Evolutionary conservation across 2,888 invertebrate genomes (phyloP).

Genomic region (Thereva unica): DNA sequence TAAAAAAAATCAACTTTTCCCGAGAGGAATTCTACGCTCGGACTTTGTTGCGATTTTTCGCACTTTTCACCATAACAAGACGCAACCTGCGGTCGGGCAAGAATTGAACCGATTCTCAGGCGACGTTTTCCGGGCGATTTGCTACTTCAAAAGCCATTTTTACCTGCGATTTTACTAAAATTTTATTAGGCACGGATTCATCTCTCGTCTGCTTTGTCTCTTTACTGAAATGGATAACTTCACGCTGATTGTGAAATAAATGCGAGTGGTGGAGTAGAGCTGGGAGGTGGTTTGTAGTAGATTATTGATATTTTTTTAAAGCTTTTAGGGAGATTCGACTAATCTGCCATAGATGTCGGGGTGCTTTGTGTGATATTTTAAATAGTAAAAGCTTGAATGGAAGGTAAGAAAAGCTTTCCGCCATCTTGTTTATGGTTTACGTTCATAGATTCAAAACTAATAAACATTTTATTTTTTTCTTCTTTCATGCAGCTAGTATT

Average conservation of each 20-base stretch:
- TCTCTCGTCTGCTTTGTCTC: slow-evolving; percentile 19
- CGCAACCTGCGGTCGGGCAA: background rate
- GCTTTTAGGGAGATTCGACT: no score
- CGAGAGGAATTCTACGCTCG: background rate
- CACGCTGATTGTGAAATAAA: slow-evolving; percentile 18
- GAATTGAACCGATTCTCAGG: background rate
- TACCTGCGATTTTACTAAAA: slow-evolving; percentile 2
- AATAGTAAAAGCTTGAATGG: no score
- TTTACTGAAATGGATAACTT: slow-evolving; percentile 11
- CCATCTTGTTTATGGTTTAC: no score
- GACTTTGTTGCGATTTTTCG: background rate
- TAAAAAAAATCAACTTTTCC: slow-evolving; percentile 21
- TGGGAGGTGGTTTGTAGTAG: slow-evolving; percentile 1
- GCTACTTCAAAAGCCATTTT: slow-evolving; percentile 12
- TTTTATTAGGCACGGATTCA: slow-evolving; percentile 11
- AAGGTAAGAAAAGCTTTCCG: no score
- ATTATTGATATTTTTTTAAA: background rate
- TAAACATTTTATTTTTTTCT: no score
- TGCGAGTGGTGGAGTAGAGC: slow-evolving; percentile 1
- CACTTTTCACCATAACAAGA: slow-evolving; percentile 4
- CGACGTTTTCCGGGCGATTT: slow-evolving; percentile 5
- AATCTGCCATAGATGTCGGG: no score
- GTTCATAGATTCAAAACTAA: no score
- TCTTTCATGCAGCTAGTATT: no score
- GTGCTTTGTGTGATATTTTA: no score